A percentile compares a stretch with the other conserved stretches of the same genome.
Conservation (phyloP, 1,140 invertebrate genomes). For the Diorhabda carinulata region DNA sequence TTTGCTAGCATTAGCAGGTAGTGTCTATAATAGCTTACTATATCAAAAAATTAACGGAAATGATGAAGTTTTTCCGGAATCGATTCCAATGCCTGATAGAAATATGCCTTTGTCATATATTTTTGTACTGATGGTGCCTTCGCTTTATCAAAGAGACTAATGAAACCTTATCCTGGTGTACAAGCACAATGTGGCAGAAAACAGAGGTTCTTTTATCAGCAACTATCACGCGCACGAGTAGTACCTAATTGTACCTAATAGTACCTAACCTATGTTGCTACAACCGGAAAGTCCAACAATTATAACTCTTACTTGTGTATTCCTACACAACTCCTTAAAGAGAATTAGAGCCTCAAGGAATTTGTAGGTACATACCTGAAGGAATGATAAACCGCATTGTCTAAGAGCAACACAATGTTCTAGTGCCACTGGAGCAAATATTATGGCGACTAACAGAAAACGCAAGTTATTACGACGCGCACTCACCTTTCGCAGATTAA, state of each 20-base stretch:
- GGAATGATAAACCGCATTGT: too few species aligned
- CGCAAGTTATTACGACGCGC: neutral
- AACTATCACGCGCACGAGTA: neutral
- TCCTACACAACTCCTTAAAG: conserved; percentile 41
- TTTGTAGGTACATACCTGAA: neutral
- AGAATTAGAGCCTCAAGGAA: conserved; percentile 11
- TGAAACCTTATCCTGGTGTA: neutral
- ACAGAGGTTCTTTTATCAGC: neutral
- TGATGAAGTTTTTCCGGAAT: neutral
- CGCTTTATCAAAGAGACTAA: neutral
- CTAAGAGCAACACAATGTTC: too few species aligned
- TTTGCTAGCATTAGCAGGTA: conserved; percentile 50
- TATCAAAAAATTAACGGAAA: neutral
- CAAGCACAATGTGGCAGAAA: neutral
- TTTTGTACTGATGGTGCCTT: conserved; percentile 3
- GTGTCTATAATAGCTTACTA: neutral
- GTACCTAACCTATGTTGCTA: conserved; percentile 29
- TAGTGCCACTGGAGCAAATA: neutral
- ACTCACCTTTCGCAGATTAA: too few species aligned
- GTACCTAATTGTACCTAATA: neutral
- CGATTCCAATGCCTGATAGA: conserved; percentile 6
- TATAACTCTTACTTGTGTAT: conserved; percentile 32
- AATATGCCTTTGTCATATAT: neutral
- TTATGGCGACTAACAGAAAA: neutral
- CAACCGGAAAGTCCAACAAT: conserved; percentile 33